These are phyloP conservation scores for Berghia stephanieae DNA, from an alignment of 1,140 invertebrate species.

Conservation along the genomic window DNA sequence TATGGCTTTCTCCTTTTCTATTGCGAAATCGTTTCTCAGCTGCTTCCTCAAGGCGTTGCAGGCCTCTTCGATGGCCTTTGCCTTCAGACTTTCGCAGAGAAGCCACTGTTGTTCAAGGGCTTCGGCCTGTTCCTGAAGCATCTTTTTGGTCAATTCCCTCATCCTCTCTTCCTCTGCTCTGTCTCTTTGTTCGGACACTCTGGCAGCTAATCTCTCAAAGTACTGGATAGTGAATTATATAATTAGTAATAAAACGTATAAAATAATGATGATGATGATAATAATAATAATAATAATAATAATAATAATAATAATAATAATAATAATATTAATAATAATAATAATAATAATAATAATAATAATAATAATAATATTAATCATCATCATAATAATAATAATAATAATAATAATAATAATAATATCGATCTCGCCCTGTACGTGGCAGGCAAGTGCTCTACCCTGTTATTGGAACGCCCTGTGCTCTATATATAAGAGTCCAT, in stretches of 20 bases:
- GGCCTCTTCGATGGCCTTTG: slow-evolving; percentile 50
- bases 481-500: too few relatives aligned
- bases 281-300: slow-evolving; percentile 1
- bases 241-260: too few relatives aligned
- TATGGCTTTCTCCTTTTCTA: slow-evolving; percentile 54
- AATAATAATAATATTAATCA: too few relatives aligned
- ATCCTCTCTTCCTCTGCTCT: slow-evolving; percentile 59
- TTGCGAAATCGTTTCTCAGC: slow-evolving; percentile 48
- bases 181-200: slow-evolving; percentile 58
- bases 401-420: too few relatives aligned
- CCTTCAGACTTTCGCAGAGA: slow-evolving; percentile 51
- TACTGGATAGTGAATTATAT: slow-evolving; percentile 42
- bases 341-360: too few relatives aligned
- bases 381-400: too few relatives aligned
- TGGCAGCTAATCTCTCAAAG: slow-evolving; percentile 55
- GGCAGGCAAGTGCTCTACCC: too few relatives aligned
- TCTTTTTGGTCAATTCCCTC: slow-evolving; percentile 54
- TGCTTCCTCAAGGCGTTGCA: slow-evolving; percentile 45
- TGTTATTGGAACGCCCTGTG: too few relatives aligned
- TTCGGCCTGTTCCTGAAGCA: slow-evolving; percentile 58
- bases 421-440: too few relatives aligned
- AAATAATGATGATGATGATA: too few relatives aligned
- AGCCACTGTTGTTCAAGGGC: slow-evolving; percentile 56
- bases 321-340: too few relatives aligned
- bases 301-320: too few relatives aligned